A percentile compares a stretch with the other conserved stretches of the same genome.
Evolutionary conservation across 2,888 invertebrate genomes (phyloP).

Genomic region (Conistra vaccinii): DNA sequence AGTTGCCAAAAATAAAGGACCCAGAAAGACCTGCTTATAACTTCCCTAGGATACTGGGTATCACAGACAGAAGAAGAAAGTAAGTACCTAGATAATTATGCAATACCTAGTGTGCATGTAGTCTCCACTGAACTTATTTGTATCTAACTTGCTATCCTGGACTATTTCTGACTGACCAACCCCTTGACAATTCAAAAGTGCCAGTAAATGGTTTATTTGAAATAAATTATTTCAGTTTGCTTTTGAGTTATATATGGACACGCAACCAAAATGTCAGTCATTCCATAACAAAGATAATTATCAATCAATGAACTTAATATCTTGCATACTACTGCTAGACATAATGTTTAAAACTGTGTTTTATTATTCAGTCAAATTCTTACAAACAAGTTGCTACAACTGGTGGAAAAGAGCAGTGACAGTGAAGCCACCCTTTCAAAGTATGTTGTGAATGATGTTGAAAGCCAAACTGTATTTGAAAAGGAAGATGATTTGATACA

Average conservation of each 20-base stretch:
- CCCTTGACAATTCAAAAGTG: no score
- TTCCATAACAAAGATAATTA: not conserved
- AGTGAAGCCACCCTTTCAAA: conserved; percentile 89
- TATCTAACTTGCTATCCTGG: not conserved
- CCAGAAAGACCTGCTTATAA: conserved; percentile 93
- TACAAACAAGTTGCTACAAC: conserved; percentile 92
- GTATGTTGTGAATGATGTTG: conserved; percentile 91
- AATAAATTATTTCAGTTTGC: no score
- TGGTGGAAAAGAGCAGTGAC: conserved; percentile 92
- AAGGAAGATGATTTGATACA: conserved; percentile 92
- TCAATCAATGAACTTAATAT: not conserved
- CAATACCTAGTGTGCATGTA: not conserved
- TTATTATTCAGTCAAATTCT: conserved; percentile 91
- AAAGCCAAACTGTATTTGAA: conserved; percentile 90
- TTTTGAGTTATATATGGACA: not conserved
- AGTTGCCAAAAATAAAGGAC: conserved; percentile 94
- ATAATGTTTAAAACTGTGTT: not conserved
- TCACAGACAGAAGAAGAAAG: conserved; percentile 93
- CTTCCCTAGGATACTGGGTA: conserved; percentile 94
- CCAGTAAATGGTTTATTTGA: no score
- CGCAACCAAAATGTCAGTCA: not conserved
- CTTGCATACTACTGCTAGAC: not conserved
- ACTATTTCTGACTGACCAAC: no score
- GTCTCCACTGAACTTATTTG: not conserved
- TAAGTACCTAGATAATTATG: conserved; percentile 79